Evolutionary conservation across 2,888 invertebrate genomes (phyloP), one percentile per base, ranked within the genome.

Genomic region (Melanargia galathea): DNA sequence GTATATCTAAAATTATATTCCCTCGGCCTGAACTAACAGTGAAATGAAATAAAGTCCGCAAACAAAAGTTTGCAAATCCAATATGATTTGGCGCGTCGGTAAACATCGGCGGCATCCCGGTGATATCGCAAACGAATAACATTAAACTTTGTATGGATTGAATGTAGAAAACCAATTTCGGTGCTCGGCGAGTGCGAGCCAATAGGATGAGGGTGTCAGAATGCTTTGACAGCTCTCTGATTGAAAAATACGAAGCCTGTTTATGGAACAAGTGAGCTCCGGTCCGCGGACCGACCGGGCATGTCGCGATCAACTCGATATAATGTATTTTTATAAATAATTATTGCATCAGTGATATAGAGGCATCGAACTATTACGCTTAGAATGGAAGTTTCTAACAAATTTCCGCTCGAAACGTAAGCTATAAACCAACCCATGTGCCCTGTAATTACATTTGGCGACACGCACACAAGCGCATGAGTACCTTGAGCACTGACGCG

Each of bases 191-290:
- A 90, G 88, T 87, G 88, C 90, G 90, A 88, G 91, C 90, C 91
- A 90, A 87, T 86, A 87, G 90, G 91, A 92, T 92, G 92, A 92
- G 92, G 92, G 92, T 90, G 91, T 91, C 92, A 92, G 90, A 92
- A 92, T 86, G 92, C 90, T 92, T 92, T 92, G 92, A 92, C 92
- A 92, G 92, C 87, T 92, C 90, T 86, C 92, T 92, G 92, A 93
- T 93, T 92, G 92, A 92, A 93, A 92, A 92, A 92, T 92, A 92
- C 92, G 92, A 87, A 91, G 89, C 85, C 91, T 92, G 91, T 92
- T 92, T 92, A 92, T 91, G 83, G 90, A 90, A 88, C 84, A 83
- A 87, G 86, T 84, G 87, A 84, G 83, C 84, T 75, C 75, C 72
- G 64, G 59, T 56, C 69, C 70, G 73, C 73, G 69, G 60, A 43